Base-by-base conservation (phyloP, 2,888 invertebrate species). In the Steinernema hermaphroditum region DNA sequence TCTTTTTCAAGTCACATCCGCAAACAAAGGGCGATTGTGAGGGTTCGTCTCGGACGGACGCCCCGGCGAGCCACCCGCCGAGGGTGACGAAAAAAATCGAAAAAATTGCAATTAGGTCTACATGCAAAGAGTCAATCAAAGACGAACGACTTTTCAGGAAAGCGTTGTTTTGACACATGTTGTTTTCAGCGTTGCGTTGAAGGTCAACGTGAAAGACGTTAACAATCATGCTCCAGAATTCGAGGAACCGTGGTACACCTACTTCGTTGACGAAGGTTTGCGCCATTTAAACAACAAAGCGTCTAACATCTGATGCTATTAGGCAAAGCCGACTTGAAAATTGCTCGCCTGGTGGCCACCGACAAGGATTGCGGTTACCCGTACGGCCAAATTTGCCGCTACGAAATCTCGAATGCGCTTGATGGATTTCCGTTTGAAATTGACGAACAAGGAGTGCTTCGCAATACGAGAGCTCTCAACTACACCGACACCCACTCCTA, bases 221-320 rank as follows among this genome's bases (percentile, higher is more conserved):
- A 96, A 96, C 89, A 95, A 96, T 88, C 95, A 93, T 89, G 92
- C 93, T 32, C 96, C 96, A 0, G 92, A 92, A 76, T 96, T 96
- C 90, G 90, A 92, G 71, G 93, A 94, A 87, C 92, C 93, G 44
- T 92, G 94, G 70, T 96, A 96, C 89, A 93, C 94, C 41, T 91
- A 92, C 80, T 91, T 93, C 81, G 91, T 94, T 78, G 94, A 94
- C 87, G 96, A 96, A 87, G 94, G 94, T 72, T 69, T 27, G 57
- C 50, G 41, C 8, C n/a, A 27, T 68, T n/a, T 6, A 50, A 44
- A 57, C 22, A 34, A 57, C 24, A 8, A 6, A 4, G 32, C 12
- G n/a, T 19, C 12, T 46, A 46, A 70, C 69, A 6, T 37, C 37
- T 41, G 69, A 43, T 29, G 24, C 34, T 29, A 24, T 46, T 68